Evolutionary conservation across 2,797 vertebrate genomes (phyloP).

Genomic region (Acrossocheilus fasciatus): DNA sequence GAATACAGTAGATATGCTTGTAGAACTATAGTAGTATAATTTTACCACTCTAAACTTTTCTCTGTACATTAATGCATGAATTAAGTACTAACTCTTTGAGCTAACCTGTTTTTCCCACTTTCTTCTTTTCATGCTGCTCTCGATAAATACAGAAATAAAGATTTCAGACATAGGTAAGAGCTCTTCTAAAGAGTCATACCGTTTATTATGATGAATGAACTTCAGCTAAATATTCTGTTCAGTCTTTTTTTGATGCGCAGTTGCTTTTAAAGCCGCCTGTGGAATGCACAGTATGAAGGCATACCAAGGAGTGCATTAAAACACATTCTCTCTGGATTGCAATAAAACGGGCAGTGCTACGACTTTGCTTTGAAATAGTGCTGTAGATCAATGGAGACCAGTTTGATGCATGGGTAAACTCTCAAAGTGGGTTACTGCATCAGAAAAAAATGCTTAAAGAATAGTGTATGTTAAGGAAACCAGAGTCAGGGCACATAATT

Average conservation of each 20-base stretch:
- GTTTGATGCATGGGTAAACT: conserved; percentile 42
- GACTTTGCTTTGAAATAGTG: conserved; percentile 23
- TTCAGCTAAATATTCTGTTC: neutral
- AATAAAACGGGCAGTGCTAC: conserved; percentile 30
- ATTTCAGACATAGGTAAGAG: conserved; percentile 99
- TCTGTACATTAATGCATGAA: conserved; percentile 44
- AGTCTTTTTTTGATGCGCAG: conserved; percentile 11
- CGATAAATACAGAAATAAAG: conserved; percentile 96
- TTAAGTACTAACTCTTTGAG: conserved; percentile 47
- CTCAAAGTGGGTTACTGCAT: conserved; percentile 22
- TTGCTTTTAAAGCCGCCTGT: neutral
- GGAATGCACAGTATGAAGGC: neutral
- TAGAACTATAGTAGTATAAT: neutral
- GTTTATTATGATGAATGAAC: conserved; percentile 40
- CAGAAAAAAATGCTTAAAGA: conserved; percentile 14
- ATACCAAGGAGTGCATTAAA: conserved; percentile 17
- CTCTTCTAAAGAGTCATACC: conserved; percentile 40
- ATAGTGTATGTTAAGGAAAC: conserved; percentile 44
- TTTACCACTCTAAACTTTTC: conserved; percentile 18
- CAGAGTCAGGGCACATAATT: conserved; percentile 49
- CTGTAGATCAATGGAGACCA: conserved; percentile 27
- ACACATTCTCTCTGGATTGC: conserved; percentile 27
- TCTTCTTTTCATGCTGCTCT: conserved; percentile 77
- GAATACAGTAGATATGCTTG: conserved; percentile 1
- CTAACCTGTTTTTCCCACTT: conserved; percentile 61